Evolutionary conservation across 2,888 invertebrate species (phyloP), one percentile per base, ranked within the genome.

Genomic region (Encarsia formosa): DNA sequence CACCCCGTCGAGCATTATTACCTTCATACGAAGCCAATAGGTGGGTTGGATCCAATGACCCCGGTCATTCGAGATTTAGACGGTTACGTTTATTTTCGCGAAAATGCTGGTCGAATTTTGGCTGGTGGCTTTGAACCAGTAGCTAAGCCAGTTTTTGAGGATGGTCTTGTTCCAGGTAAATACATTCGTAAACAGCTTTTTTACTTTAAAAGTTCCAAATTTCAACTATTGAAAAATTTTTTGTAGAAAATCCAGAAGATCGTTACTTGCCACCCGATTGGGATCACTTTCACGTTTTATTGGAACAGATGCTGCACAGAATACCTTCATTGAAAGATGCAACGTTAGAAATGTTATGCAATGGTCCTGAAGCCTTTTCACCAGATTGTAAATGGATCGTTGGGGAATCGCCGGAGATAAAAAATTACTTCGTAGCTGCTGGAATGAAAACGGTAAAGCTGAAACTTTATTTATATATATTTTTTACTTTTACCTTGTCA

Each of bases 321-420:
- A 85, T 94, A 53, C 97, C 98, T 0, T 75, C 78, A 40, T 79
- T 98, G 44, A 83, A 82, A 23, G 79, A 83, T 39, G 88, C 89
- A 0, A 78, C 83, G 8, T 79, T 95, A 15, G 87, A 92, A 62
- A 84, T 85, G 58, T 78, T 98, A 13, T 86, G 87, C 64, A 94
- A 94, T 68, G 89, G 91, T 0, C 86, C 95, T 0, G 97, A 97
- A 76, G 91, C 91, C 2, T 98, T 97, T 76, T 94, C 96, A 4
- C 96, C 98, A 0, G 98, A 99, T 71, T 93, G 94, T 73, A 91
- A 89, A 69, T 93, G 94, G 89, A 90, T 97, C 47, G 81, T 98
- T 1, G 98, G 98, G 0, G 91, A 95, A 78, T 84, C 91, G 3
- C 90, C 96, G 0, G 96, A 97, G 81, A 90, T 91, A 67, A 66